Evolutionary conservation across 2,888 invertebrate species (phyloP).

Genomic region (Ennomos quercinarius): DNA sequence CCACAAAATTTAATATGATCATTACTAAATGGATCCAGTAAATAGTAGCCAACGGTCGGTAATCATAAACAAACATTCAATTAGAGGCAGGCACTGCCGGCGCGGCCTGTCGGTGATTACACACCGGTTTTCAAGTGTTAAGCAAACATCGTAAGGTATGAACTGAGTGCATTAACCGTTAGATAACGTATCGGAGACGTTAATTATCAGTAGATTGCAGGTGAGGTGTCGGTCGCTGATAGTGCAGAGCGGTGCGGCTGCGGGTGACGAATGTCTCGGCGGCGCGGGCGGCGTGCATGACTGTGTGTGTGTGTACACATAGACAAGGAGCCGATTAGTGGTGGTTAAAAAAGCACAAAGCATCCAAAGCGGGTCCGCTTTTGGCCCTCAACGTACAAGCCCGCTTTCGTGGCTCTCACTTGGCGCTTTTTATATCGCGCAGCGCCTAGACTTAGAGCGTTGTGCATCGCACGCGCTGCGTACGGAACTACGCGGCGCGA

Average conservation of each 20-base stretch:
- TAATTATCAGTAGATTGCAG: conserved; percentile 13
- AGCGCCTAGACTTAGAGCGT: too few species aligned
- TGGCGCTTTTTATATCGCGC: too few species aligned
- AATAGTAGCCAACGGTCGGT: conserved; percentile 22
- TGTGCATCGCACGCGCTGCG: too few species aligned
- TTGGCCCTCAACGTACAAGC: too few species aligned
- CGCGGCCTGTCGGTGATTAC: conserved; percentile 34
- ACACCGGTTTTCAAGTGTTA: conserved; percentile 37
- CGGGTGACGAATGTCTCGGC: conserved; percentile 3
- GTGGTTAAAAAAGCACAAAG: too few species aligned
- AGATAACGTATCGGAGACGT: conserved; percentile 10
- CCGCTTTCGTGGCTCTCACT: too few species aligned
- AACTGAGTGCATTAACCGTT: conserved; percentile 3
- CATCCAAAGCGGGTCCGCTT: too few species aligned
- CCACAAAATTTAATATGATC: conserved; percentile 7
- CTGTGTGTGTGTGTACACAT: not conserved
- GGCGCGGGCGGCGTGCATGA: too few species aligned
- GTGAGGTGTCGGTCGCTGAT: not conserved
- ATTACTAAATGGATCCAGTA: conserved; percentile 13
- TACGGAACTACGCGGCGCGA: too few species aligned
- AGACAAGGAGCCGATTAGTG: too few species aligned
- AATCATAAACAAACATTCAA: conserved; percentile 41
- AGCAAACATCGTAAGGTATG: conserved; percentile 35
- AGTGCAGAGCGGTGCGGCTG: not conserved
- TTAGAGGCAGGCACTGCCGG: conserved; percentile 26